Conservation (phyloP, 2,113 vertebrate genomes). For the Mesitornis unicolor region DNA sequence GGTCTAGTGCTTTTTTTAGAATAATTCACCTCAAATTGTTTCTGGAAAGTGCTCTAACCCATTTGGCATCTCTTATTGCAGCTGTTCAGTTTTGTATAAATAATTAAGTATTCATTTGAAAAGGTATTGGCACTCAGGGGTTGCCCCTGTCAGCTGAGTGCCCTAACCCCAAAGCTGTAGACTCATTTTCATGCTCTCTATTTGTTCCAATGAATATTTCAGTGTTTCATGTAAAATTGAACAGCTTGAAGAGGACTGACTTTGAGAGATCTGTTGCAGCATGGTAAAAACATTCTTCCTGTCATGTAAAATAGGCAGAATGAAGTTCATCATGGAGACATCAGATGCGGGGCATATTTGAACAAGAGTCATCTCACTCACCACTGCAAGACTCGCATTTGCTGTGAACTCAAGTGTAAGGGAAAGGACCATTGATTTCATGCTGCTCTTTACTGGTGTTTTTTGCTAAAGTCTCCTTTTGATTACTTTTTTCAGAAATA, state of each 20-base stretch:
- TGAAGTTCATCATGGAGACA: not conserved
- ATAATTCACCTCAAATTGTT: not conserved
- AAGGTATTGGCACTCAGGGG: not conserved
- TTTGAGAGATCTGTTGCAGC: not conserved
- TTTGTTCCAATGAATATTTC: slow-evolving; percentile 46
- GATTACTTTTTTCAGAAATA: not conserved
- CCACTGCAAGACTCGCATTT: not conserved
- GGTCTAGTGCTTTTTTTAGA: not conserved
- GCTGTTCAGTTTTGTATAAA: slow-evolving; percentile 8
- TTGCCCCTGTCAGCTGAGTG: not conserved
- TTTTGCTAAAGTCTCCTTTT: not conserved
- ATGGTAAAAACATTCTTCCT: not conserved
- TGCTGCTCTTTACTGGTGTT: not conserved
- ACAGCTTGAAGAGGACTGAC: not conserved
- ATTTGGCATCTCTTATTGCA: not conserved
- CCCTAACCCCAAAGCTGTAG: not conserved
- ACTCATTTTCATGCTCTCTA: not conserved
- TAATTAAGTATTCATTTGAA: slow-evolving; percentile 10
- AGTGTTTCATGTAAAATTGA: not conserved
- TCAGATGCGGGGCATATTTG: not conserved
- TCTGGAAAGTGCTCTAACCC: not conserved
- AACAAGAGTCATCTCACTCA: not conserved
- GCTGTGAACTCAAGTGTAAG: not conserved
- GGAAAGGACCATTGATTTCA: not conserved
- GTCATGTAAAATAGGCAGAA: not conserved